Conservation (phyloP, 2,888 invertebrate genomes). For the Pycnomerus fuliginosus region DNA sequence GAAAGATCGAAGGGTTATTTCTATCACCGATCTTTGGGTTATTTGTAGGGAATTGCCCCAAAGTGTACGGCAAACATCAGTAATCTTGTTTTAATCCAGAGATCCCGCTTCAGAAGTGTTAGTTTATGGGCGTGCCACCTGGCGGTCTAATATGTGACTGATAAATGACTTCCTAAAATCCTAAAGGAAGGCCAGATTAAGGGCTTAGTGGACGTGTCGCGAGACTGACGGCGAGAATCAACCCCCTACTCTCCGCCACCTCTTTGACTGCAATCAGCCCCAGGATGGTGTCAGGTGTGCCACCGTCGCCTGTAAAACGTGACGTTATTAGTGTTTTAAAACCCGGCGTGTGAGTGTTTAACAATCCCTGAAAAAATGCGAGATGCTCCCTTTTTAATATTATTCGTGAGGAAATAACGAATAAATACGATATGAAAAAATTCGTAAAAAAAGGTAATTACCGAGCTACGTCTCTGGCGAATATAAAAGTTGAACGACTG, state of each 20-base stretch:
- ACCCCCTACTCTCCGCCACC: slow-evolving; percentile 28
- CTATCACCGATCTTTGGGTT: too few relatives aligned
- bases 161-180: slow-evolving; percentile 55
- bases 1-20: too few relatives aligned
- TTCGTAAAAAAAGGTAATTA: too few relatives aligned
- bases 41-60: slow-evolving; percentile 25
- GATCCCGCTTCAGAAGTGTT: slow-evolving; percentile 41
- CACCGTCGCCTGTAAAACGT: slow-evolving; percentile 42
- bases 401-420: too few relatives aligned
- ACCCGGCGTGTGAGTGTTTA: slow-evolving; percentile 34
- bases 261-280: slow-evolving; percentile 30
- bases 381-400: slow-evolving; percentile 13
- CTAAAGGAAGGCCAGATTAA: slow-evolving; percentile 53
- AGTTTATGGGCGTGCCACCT: slow-evolving; percentile 50
- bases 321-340: slow-evolving; percentile 46
- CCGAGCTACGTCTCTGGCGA: too few relatives aligned
- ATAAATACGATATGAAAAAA: too few relatives aligned
- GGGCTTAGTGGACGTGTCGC: slow-evolving; percentile 51
- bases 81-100: slow-evolving; percentile 39
- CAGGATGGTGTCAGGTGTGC: slow-evolving; percentile 43
- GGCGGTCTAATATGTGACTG: slow-evolving; percentile 49
- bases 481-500: too few relatives aligned
- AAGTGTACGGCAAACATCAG: slow-evolving; percentile 35
- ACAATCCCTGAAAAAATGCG: slow-evolving; percentile 35
- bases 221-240: slow-evolving; percentile 46